phyloP scores from a whole-genome alignment of 2,888 invertebrate species.

The Cryptophagus acutangulus region DNA sequence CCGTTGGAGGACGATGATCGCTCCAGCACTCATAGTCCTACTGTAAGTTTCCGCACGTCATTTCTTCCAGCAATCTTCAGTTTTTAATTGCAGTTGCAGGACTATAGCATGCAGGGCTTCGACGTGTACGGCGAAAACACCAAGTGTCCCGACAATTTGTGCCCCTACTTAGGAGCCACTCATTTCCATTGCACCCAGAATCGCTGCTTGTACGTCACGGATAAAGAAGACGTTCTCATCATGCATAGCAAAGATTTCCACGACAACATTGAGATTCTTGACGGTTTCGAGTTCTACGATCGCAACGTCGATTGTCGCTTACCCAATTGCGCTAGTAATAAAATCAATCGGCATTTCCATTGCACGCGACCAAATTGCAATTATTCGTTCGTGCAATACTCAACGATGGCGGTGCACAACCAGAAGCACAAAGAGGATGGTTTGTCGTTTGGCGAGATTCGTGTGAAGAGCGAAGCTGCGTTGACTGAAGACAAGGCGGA shows the following conservation, averaged over 20 bases:
- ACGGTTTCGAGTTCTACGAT: slow-evolving; percentile 83
- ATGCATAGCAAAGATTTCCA: slow-evolving; percentile 85
- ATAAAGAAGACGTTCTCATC: slow-evolving; percentile 70
- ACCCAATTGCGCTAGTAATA: slow-evolving; percentile 63
- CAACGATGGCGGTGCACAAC: slow-evolving; percentile 69
- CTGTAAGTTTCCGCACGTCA: slow-evolving; percentile 37
- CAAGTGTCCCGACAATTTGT: slow-evolving; percentile 70
- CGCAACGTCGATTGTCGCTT: slow-evolving; percentile 65
- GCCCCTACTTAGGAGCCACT: slow-evolving; percentile 62
- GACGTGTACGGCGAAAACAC: slow-evolving; percentile 58
- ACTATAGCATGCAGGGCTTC: slow-evolving; percentile 58
- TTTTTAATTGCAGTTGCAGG: slow-evolving; percentile 45
- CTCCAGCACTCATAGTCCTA: slow-evolving; percentile 39
- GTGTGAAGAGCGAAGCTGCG: slow-evolving; percentile 35
- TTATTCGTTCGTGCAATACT: slow-evolving; percentile 68
- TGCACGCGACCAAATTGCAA: slow-evolving; percentile 66
- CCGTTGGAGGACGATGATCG: slow-evolving; percentile 44
- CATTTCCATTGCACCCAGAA: slow-evolving; percentile 85
- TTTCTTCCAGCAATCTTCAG: not conserved
- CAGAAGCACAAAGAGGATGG: slow-evolving; percentile 55
- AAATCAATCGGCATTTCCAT: slow-evolving; percentile 70
- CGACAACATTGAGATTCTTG: slow-evolving; percentile 72
- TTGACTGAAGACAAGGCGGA: slow-evolving; percentile 29
- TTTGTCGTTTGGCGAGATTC: slow-evolving; percentile 24
- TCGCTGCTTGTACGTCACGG: slow-evolving; percentile 77